phyloP scores from a whole-genome alignment of 2,888 invertebrate species.

The Andrena chrysosceles region DNA sequence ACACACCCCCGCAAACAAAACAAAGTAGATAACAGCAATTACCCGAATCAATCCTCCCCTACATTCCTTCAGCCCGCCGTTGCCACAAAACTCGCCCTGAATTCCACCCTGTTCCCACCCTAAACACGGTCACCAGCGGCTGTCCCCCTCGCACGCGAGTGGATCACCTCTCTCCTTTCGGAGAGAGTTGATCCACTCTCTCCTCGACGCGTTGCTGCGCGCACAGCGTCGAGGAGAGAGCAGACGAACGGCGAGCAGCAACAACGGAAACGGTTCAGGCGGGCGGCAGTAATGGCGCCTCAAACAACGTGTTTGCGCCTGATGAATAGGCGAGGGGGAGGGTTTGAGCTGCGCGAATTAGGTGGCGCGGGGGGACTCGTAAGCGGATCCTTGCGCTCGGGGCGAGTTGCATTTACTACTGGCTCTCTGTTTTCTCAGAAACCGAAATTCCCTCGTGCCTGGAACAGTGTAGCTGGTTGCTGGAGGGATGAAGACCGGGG shows the following conservation, averaged over 20 bases:
- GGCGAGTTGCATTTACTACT: conserved; percentile 41
- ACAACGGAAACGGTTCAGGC: conserved; percentile 54
- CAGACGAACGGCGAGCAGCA: conserved; percentile 35
- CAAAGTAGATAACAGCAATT: too few species aligned
- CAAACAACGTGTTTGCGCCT: conserved; percentile 63
- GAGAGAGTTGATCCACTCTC: too few species aligned
- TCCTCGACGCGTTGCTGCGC: too few species aligned
- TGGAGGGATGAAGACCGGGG: neutral
- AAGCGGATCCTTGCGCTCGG: conserved; percentile 39
- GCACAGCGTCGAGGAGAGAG: conserved; percentile 29
- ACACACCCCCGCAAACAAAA: too few species aligned
- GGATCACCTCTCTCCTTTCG: too few species aligned
- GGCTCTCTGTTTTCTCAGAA: conserved; percentile 68
- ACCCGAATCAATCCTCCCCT: too few species aligned
- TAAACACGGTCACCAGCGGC: too few species aligned
- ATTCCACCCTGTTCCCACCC: too few species aligned
- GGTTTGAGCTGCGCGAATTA: neutral
- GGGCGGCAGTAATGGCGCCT: conserved; percentile 65
- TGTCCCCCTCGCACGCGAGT: too few species aligned
- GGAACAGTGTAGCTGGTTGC: conserved; percentile 16
- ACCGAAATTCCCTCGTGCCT: conserved; percentile 60
- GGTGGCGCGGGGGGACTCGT: neutral
- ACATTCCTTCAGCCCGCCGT: too few species aligned
- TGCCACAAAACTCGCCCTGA: too few species aligned
- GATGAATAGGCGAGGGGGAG: conserved; percentile 59